Percentiles rank a stretch among this genome's conserved stretches.
phyloP scores from a whole-genome alignment of 35 echinoderm and acorn worm genomes.

The Apostichopus parvimensis region DNA sequence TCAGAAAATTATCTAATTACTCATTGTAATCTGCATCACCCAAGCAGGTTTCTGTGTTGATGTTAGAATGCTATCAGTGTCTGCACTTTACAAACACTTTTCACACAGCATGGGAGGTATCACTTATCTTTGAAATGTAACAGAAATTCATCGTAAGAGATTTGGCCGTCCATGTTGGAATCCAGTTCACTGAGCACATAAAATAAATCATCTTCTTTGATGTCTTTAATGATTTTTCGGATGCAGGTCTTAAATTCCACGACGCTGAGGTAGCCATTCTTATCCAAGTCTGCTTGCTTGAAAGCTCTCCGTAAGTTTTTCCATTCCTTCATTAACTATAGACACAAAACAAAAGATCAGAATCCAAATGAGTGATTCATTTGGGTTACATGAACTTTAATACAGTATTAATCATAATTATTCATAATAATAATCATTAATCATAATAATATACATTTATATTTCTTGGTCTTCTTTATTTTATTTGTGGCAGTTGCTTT shows the following conservation, averaged over 20 bases:
- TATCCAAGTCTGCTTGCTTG: constrained; percentile 86
- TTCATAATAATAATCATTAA: no score
- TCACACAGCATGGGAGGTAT: background rate
- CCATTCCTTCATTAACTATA: constrained; percentile 84
- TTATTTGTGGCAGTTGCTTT: background rate
- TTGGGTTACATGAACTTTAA: background rate
- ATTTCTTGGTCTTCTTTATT: background rate
- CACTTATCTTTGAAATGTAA: constrained; percentile 30
- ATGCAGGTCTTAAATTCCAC: constrained; percentile 71
- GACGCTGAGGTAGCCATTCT: constrained; percentile 67
- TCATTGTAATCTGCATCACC: no score
- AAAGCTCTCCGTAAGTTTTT: constrained; percentile 81
- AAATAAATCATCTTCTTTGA: constrained; percentile 88
- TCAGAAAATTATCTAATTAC: no score
- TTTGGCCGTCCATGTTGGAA: constrained; percentile 85
- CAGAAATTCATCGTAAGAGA: constrained; percentile 91
- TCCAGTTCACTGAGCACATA: constrained; percentile 88
- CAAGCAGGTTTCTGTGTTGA: no score
- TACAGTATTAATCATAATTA: background rate
- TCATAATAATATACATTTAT: background rate
- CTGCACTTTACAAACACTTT: no score
- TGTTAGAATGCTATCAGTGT: no score
- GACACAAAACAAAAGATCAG: background rate
- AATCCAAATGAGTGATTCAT: no score
- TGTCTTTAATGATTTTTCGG: constrained; percentile 60